Conservation (phyloP, 2,113 vertebrate species). For the Gobiocypris rarus region DNA sequence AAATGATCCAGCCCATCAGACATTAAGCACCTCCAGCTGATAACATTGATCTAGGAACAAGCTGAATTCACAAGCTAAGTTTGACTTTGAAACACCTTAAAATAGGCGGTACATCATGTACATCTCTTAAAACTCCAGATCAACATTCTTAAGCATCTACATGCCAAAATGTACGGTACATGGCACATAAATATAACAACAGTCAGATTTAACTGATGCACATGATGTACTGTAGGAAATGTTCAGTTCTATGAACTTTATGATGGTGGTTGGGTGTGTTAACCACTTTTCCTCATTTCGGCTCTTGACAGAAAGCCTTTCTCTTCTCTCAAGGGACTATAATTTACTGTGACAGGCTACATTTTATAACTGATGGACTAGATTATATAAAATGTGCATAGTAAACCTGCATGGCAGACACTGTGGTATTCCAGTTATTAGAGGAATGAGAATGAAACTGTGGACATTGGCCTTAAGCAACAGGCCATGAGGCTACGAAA, state of each 20-base stretch:
- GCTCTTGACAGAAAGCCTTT: conserved; percentile 9
- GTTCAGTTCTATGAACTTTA: not conserved
- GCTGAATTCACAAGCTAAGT: not conserved
- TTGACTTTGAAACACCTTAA: not conserved
- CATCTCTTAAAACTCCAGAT: conserved; percentile 1
- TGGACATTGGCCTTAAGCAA: not conserved
- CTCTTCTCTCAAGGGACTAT: not conserved
- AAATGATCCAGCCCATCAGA: conserved; percentile 27
- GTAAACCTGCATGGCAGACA: not conserved
- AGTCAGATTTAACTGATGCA: not conserved
- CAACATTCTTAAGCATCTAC: not conserved
- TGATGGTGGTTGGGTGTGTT: not conserved
- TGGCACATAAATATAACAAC: not conserved
- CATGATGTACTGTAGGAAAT: not conserved
- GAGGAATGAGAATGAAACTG: not conserved
- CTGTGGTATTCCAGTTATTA: not conserved
- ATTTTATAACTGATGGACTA: conserved; percentile 19
- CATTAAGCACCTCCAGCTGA: not conserved
- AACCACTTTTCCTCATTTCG: not conserved
- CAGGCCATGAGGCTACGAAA: not conserved
- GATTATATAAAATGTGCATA: conserved; percentile 2
- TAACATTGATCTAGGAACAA: conserved; percentile 3
- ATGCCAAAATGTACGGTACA: not conserved
- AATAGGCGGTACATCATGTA: not conserved
- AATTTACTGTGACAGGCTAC: not conserved